Evolutionary conservation across 2,113 vertebrate genomes (phyloP).

Genomic region (Mus pahari): DNA sequence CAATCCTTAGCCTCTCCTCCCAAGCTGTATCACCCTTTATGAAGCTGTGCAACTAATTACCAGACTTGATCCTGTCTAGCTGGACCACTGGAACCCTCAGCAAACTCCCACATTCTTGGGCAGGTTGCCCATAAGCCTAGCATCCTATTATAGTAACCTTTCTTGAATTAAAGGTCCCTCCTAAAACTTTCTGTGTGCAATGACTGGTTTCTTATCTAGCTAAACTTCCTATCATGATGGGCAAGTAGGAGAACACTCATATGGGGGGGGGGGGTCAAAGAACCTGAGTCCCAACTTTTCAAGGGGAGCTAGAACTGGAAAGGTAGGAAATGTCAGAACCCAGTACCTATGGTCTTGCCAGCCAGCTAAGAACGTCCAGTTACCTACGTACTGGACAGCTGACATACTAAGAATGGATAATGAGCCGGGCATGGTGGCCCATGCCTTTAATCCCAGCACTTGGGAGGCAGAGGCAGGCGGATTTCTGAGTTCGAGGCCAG

Average conservation of each 20-base stretch:
- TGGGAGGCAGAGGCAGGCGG: no score
- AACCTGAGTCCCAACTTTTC: not conserved
- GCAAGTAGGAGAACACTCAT: constrained; percentile 16
- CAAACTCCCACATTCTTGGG: not conserved
- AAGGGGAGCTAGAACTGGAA: not conserved
- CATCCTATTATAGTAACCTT: not conserved
- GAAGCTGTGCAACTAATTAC: not conserved
- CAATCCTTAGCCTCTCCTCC: not conserved
- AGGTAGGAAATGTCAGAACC: not conserved
- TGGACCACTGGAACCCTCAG: not conserved
- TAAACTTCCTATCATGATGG: not conserved
- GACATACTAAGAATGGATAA: not conserved
- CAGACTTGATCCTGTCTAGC: not conserved
- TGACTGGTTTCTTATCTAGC: not conserved
- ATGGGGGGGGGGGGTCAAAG: not conserved
- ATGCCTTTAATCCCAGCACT: no score
- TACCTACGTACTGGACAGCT: constrained; percentile 9
- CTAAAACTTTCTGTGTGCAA: not conserved
- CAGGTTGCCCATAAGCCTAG: not conserved
- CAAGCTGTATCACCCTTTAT: not conserved
- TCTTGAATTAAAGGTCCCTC: not conserved
- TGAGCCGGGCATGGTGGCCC: no score
- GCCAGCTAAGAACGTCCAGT: constrained; percentile 19
- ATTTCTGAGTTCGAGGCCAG: no score
- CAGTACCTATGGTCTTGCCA: not conserved